Evolutionary conservation across 2,888 invertebrate genomes (phyloP).

Genomic region (Scrobipalpa costella): DNA sequence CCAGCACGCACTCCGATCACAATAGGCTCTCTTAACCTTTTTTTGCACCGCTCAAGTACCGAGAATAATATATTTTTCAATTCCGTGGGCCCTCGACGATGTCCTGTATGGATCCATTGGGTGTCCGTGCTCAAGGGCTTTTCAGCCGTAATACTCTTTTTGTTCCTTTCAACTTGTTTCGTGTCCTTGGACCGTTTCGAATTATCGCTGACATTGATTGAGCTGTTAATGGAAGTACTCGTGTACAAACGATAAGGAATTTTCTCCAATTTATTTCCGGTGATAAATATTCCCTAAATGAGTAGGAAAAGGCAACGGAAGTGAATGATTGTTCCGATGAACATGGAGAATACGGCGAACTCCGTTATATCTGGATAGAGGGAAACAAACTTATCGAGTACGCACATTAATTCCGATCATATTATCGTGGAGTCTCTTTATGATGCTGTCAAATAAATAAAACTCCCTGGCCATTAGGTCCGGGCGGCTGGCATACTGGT

Average conservation of each 20-base stretch:
- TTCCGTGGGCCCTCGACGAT: constrained; percentile 51
- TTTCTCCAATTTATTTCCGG: constrained; percentile 3
- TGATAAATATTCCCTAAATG: constrained; percentile 11
- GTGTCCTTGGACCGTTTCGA: constrained; percentile 38
- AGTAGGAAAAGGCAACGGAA: not conserved
- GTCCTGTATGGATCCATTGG: constrained; percentile 53
- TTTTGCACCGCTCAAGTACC: constrained; percentile 55
- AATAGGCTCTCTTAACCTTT: constrained; percentile 58
- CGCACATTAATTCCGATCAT: constrained; percentile 62
- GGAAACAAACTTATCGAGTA: constrained; percentile 51
- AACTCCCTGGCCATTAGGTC: constrained; percentile 63
- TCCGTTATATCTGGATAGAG: constrained; percentile 37
- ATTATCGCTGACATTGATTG: constrained; percentile 2
- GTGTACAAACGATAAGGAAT: constrained; percentile 20
- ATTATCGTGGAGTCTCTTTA: constrained; percentile 62
- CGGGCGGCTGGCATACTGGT: constrained; percentile 36
- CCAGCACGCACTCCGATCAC: constrained; percentile 56
- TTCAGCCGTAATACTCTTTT: constrained; percentile 50
- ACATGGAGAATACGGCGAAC: constrained; percentile 17
- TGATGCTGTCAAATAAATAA: constrained; percentile 69
- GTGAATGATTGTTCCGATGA: not conserved
- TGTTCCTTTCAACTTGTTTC: constrained; percentile 48
- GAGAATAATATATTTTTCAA: constrained; percentile 61
- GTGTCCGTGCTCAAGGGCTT: constrained; percentile 50
- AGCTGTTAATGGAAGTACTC: constrained; percentile 25